Conservation (phyloP, 2,888 invertebrate species). For the Ochropacha duplaris region DNA sequence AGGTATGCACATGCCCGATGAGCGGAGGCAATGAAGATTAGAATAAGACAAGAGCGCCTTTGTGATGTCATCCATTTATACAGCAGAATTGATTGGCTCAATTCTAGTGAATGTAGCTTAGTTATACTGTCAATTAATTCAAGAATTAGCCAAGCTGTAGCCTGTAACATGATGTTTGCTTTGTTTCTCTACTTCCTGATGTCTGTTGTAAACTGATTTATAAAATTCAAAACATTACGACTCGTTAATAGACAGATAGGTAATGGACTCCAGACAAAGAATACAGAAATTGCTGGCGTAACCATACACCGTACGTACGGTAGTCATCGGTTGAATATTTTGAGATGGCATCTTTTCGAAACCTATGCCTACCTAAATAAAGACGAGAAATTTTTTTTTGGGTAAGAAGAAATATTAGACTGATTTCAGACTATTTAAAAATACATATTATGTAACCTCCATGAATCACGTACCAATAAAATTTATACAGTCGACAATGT, state of each 20-base stretch:
- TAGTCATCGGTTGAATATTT: no score
- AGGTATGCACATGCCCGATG: constrained; percentile 19
- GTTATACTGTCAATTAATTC: neutral
- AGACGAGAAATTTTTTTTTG: no score
- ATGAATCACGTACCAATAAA: neutral
- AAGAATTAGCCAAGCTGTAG: neutral
- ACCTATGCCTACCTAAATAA: no score
- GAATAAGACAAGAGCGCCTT: constrained; percentile 14
- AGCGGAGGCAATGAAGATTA: constrained; percentile 26
- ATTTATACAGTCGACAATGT: neutral
- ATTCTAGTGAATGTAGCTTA: neutral
- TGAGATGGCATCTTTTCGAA: no score
- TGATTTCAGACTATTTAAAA: neutral
- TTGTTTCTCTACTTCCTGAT: neutral
- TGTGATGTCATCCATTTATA: constrained; percentile 7
- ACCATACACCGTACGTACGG: no score
- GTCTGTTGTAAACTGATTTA: neutral
- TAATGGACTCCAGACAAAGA: neutral
- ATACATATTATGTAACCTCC: neutral
- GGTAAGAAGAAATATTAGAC: neutral
- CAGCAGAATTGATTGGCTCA: neutral
- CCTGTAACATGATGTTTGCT: neutral
- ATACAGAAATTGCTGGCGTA: neutral
- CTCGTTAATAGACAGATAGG: no score
- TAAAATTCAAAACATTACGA: no score